A percentile compares a stretch with the other conserved stretches of the same genome.
phyloP scores from a whole-genome alignment of 2,113 vertebrate genomes.

The Mionectes macconnelli region DNA sequence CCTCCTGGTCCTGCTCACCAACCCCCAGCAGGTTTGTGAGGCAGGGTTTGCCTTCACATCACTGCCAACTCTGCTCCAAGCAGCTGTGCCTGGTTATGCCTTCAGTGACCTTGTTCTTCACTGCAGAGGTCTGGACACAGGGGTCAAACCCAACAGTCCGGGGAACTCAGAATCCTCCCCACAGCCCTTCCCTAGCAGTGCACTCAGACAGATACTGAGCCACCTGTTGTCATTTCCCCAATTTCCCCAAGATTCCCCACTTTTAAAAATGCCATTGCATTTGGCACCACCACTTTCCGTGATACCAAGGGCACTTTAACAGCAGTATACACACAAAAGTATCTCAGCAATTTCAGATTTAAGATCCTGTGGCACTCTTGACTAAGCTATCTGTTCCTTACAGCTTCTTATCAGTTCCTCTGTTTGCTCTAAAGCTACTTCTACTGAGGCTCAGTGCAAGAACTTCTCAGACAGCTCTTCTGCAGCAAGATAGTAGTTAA shows the following conservation, averaged over 20 bases:
- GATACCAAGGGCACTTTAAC: not conserved
- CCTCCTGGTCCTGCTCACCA: not conserved
- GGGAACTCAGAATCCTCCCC: not conserved
- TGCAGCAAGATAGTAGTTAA: not conserved
- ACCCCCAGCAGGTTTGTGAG: accelerated
- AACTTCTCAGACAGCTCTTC: slow-evolving; percentile 1
- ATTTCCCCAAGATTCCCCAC: not conserved
- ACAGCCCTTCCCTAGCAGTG: not conserved
- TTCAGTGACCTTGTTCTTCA: not conserved
- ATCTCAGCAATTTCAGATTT: slow-evolving; percentile 15
- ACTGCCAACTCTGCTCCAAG: not conserved
- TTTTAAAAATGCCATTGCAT: not conserved
- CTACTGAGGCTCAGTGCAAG: not conserved
- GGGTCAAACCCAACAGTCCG: not conserved
- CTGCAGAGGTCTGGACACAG: not conserved
- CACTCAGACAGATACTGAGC: not conserved
- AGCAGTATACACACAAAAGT: not conserved
- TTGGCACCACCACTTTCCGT: not conserved
- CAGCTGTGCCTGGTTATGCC: not conserved
- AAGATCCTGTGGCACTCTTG: not conserved
- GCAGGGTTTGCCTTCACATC: not conserved
- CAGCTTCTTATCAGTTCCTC: not conserved
- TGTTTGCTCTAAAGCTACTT: not conserved
- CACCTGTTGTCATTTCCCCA: not conserved
- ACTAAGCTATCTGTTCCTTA: not conserved